A percentile compares a stretch with the other conserved stretches of the same genome.
phyloP scores from a whole-genome alignment of 2,113 vertebrate species.

The Notarius quadriscutis region DNA sequence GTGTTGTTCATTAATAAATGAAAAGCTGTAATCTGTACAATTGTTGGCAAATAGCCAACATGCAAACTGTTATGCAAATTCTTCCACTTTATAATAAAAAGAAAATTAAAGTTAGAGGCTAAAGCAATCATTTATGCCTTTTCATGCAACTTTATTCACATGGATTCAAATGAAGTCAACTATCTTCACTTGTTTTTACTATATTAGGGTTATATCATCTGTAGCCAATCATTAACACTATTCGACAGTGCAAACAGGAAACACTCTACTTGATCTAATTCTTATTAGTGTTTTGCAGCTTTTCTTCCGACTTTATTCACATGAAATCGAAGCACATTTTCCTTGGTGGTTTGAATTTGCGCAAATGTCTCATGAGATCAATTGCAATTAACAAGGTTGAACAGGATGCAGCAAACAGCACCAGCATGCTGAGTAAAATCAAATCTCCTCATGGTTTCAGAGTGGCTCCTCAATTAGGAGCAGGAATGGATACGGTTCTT shows the following conservation, averaged over 20 bases:
- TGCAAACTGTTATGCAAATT: not conserved
- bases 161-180: not conserved
- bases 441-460: not conserved
- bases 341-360: not conserved
- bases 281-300: not conserved
- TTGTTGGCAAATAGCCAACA: not conserved
- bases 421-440: not conserved
- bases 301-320: not conserved
- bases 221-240: not conserved
- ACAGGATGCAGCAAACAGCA: not conserved
- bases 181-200: not conserved
- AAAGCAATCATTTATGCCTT: not conserved
- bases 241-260: not conserved
- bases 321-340: not conserved
- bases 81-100: not conserved
- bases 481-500: not conserved
- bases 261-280: not conserved
- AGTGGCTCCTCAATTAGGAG: not conserved
- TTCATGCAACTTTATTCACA: too few species aligned
- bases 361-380: not conserved
- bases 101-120: not conserved
- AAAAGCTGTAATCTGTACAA: not conserved
- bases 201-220: not conserved
- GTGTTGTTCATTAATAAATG: not conserved
- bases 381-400: not conserved